A percentile compares a stretch with the other conserved stretches of the same genome.
Evolutionary conservation across 2,888 invertebrate genomes (phyloP).

Genomic region (Hetaerina titia): DNA sequence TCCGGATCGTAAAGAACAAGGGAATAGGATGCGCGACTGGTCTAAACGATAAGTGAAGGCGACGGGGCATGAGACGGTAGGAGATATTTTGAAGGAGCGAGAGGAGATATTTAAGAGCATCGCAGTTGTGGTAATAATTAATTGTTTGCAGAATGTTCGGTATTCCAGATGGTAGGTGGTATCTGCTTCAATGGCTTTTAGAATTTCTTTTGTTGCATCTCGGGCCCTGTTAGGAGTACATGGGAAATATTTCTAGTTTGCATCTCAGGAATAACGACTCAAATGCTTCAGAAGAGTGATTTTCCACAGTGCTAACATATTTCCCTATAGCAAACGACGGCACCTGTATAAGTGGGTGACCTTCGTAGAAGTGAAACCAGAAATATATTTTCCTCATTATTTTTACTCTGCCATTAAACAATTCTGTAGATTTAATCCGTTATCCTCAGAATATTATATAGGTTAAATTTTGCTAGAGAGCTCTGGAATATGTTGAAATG

Average conservation of each 20-base stretch:
- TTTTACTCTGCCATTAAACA: no score
- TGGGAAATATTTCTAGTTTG: not conserved
- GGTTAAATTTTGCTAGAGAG: no score
- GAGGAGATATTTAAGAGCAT: not conserved
- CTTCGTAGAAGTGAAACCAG: no score
- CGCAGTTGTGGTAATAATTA: not conserved
- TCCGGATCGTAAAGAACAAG: slow-evolving; percentile 9
- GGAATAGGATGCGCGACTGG: not conserved
- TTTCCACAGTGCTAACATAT: not conserved
- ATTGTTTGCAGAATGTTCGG: not conserved
- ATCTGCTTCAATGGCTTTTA: not conserved
- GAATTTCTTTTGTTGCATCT: not conserved
- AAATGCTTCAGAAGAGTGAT: not conserved
- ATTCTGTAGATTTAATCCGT: no score
- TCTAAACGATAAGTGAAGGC: not conserved
- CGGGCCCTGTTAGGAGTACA: not conserved
- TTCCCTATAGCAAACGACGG: no score
- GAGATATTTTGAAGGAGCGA: not conserved
- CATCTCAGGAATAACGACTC: not conserved
- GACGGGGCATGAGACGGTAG: not conserved
- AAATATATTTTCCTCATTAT: no score
- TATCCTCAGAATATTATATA: no score
- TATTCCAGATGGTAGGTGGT: not conserved
- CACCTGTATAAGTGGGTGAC: no score
- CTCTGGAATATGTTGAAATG: no score